These are phyloP conservation scores for Beris chalybata DNA, from an alignment of 2,888 invertebrate genomes.

Conservation along the genomic window DNA sequence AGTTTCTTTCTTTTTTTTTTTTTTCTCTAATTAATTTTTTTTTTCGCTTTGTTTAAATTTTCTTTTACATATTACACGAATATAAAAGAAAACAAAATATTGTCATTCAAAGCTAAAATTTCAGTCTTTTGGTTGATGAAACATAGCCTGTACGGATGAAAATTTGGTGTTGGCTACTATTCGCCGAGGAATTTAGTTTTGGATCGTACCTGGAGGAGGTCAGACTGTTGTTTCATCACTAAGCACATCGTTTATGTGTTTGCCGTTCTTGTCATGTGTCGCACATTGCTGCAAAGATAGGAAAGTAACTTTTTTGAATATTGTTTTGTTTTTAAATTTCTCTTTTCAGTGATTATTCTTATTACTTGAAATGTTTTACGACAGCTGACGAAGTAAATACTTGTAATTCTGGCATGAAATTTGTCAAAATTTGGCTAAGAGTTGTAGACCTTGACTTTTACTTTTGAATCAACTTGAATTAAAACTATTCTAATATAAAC, in stretches of 20 bases:
- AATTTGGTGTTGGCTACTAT: constrained; percentile 12
- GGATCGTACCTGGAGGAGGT: constrained; percentile 53
- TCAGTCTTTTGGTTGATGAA: constrained; percentile 55
- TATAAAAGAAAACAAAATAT: constrained; percentile 46
- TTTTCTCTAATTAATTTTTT: no score
- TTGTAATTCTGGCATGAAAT: no score
- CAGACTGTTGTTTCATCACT: constrained; percentile 54
- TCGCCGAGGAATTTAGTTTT: constrained; percentile 23
- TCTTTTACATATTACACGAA: constrained; percentile 18
- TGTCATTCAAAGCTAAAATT: constrained; percentile 58
- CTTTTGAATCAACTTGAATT: no score
- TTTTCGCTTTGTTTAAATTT: not conserved
- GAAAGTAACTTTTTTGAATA: not conserved
- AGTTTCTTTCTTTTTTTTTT: no score
- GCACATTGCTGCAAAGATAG: constrained; percentile 50
- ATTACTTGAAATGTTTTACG: no score
- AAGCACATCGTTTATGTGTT: constrained; percentile 56
- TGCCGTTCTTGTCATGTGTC: constrained; percentile 51
- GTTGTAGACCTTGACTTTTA: no score
- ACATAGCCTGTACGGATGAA: constrained; percentile 41
- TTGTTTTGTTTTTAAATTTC: not conserved
- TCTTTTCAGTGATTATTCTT: no score
- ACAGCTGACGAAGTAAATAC: no score
- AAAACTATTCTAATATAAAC: no score
- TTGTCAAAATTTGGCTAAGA: no score